Percentiles rank a stretch among this genome's conserved stretches.
phyloP scores from a whole-genome alignment of 2,888 invertebrate genomes.

The Hypselothyrea guttata region DNA sequence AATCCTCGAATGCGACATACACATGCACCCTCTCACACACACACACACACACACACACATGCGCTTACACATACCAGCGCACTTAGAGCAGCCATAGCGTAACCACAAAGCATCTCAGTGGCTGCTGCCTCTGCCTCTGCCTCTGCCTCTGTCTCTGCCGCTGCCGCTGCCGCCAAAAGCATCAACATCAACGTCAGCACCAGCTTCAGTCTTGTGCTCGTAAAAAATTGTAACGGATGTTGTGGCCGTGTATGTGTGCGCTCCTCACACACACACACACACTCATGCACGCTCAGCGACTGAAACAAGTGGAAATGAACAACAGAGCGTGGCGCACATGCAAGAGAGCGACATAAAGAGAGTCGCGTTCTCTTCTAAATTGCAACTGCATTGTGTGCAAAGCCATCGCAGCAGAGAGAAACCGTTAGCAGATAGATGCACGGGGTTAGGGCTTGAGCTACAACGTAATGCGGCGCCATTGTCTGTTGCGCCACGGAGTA shows the following conservation, averaged over 20 bases:
- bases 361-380: constrained; percentile 61
- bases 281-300: constrained; percentile 10
- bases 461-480: constrained; percentile 49
- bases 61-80: constrained; percentile 21
- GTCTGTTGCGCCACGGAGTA: constrained; percentile 48
- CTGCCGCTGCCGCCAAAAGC: constrained; percentile 56
- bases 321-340: constrained; percentile 26
- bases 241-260: constrained; percentile 68
- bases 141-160: constrained; percentile 10
- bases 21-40: constrained; percentile 16
- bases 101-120: constrained; percentile 60
- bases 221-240: constrained; percentile 77
- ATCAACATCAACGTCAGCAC: constrained; percentile 70
- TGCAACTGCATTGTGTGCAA: constrained; percentile 66
- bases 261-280: constrained; percentile 30
- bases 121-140: constrained; percentile 23
- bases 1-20: constrained; percentile 71
- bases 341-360: constrained; percentile 33
- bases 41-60: constrained; percentile 6
- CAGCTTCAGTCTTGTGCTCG: constrained; percentile 60
- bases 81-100: constrained; percentile 44
- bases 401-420: too few species aligned
- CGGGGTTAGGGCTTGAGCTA: constrained; percentile 21
- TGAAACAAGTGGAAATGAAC: constrained; percentile 73
- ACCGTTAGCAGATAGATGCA: constrained; percentile 13